A percentile compares a stretch with the other conserved stretches of the same genome.
Conservation (phyloP, 2,113 vertebrate species). For the Seriola dumerili region DNA sequence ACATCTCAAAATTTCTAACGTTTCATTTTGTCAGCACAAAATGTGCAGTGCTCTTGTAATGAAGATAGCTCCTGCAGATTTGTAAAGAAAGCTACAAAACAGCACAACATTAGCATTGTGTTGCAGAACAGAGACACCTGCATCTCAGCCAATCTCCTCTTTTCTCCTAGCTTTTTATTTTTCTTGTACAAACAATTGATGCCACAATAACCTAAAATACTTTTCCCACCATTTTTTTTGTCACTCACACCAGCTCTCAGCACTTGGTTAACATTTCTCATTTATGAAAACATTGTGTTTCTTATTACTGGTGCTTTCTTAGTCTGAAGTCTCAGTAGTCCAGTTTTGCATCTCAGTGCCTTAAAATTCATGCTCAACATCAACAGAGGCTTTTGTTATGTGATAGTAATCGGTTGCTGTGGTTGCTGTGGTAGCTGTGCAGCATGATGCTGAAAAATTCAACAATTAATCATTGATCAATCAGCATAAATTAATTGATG, state of each 20-base stretch:
- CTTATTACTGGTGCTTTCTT: not conserved
- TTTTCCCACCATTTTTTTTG: too few species aligned
- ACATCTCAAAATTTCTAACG: constrained; percentile 45
- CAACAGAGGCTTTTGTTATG: constrained; percentile 4
- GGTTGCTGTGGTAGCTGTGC: not conserved
- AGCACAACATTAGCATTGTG: constrained; percentile 9
- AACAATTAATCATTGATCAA: constrained; percentile 4
- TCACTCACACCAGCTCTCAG: not conserved
- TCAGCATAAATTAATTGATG: too few species aligned
- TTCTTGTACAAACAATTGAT: not conserved
- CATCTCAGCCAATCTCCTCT: not conserved
- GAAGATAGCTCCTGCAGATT: constrained; percentile 31
- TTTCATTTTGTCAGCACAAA: constrained; percentile 62
- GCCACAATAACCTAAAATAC: too few species aligned
- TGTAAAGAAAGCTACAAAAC: constrained; percentile 25
- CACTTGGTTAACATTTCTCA: not conserved
- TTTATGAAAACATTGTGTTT: not conserved
- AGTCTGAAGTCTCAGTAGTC: not conserved
- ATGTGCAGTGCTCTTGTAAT: constrained; percentile 52
- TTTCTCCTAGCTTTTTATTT: not conserved
- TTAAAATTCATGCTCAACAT: not conserved
- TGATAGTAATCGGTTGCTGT: not conserved
- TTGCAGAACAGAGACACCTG: not conserved
- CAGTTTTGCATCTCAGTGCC: constrained; percentile 1
- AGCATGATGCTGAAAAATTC: not conserved